A percentile compares a stretch with the other conserved stretches of the same genome.
Evolutionary conservation across 2,113 vertebrate species (phyloP).

Genomic region (Ictidomys tridecemlineatus): DNA sequence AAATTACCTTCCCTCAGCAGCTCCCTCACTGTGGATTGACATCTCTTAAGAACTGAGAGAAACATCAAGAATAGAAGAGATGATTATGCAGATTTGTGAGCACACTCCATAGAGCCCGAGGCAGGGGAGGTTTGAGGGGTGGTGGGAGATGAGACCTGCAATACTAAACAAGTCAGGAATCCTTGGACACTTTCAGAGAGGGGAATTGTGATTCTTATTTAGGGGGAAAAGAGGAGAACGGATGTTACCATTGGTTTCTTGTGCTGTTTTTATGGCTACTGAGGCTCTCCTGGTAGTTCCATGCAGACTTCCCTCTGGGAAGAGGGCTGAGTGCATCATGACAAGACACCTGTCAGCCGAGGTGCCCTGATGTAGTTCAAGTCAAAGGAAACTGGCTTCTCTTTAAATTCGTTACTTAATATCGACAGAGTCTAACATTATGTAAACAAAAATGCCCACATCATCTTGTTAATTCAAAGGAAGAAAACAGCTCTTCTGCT

Average conservation of each 20-base stretch:
- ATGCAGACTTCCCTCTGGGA: no score
- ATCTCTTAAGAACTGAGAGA: neutral
- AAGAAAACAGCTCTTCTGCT: neutral
- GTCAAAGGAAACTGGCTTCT: neutral
- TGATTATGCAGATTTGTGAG: neutral
- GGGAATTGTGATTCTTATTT: neutral
- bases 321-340: neutral
- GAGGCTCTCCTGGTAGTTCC: neutral
- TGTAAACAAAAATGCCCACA: neutral
- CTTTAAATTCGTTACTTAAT: neutral
- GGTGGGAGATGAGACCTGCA: accelerated
- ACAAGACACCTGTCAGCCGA: no score
- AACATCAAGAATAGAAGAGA: neutral
- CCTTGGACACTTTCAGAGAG: neutral
- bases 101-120: no score
- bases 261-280: neutral
- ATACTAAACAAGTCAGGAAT: no score
- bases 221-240: neutral
- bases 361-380: no score
- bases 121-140: neutral
- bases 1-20: neutral
- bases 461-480: neutral
- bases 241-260: no score
- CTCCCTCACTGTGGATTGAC: neutral
- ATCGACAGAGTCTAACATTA: neutral